A percentile compares a stretch with the other conserved stretches of the same genome.
Conservation (phyloP, 2,797 vertebrate species). For the Balearica regulorum region DNA sequence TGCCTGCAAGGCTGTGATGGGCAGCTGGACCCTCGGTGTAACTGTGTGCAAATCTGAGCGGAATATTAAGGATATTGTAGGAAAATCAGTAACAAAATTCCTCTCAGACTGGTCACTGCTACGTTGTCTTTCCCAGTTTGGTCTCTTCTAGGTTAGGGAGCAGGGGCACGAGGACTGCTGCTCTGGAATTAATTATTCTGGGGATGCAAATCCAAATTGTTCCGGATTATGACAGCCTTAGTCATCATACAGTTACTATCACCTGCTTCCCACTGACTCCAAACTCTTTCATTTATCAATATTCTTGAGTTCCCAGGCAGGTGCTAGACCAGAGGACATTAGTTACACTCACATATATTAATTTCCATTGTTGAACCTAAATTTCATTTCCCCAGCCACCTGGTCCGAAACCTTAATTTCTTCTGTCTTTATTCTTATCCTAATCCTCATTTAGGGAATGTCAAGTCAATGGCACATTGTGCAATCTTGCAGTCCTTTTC, state of each 20-base stretch:
- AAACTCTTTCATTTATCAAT: neutral
- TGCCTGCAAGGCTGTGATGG: neutral
- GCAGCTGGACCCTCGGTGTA: neutral
- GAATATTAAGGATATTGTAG: neutral
- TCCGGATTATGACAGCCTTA: neutral
- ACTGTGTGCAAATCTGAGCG: neutral
- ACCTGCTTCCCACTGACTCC: accelerated
- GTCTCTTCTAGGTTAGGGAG: neutral
- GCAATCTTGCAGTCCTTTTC: neutral
- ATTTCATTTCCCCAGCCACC: neutral
- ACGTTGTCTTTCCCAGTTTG: neutral
- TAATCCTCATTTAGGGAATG: neutral
- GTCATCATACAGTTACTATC: neutral
- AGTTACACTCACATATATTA: neutral
- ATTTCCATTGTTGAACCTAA: neutral
- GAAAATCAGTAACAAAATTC: neutral
- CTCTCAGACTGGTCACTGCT: neutral
- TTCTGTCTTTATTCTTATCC: neutral
- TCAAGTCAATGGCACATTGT: neutral
- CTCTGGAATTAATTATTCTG: neutral
- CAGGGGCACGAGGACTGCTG: neutral
- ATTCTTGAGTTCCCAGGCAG: neutral
- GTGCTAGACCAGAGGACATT: neutral
- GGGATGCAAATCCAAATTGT: neutral
- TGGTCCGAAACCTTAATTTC: neutral